These are phyloP conservation scores for Tragulus kanchil DNA, from an alignment of 2,113 vertebrate genomes.

Conservation along the genomic window DNA sequence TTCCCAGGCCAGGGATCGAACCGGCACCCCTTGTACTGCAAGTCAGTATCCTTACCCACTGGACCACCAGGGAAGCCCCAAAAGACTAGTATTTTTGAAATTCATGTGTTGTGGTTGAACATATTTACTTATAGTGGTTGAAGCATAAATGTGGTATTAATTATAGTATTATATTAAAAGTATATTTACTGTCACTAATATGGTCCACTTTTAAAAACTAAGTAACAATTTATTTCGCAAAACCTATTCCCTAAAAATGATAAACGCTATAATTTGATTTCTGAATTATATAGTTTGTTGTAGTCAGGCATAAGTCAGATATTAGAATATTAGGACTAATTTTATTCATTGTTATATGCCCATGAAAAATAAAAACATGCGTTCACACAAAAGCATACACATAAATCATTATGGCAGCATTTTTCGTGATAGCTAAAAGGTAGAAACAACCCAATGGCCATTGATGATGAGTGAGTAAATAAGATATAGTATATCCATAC, in stretches of 20 bases:
- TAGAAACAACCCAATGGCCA: not conserved
- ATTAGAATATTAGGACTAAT: constrained; percentile 39
- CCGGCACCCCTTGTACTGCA: too few species aligned
- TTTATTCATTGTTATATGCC: not conserved
- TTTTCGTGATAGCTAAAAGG: not conserved
- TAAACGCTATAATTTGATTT: constrained; percentile 3
- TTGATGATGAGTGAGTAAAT: not conserved
- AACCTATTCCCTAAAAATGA: not conserved
- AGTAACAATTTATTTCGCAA: not conserved
- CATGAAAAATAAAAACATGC: not conserved
- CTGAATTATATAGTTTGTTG: not conserved
- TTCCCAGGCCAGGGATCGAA: too few species aligned
- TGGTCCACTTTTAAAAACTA: not conserved
- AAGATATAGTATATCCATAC: not conserved
- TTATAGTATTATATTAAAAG: not conserved
- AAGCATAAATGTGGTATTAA: constrained; percentile 63
- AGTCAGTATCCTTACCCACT: too few species aligned
- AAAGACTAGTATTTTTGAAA: not conserved
- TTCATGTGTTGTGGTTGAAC: constrained; percentile 31
- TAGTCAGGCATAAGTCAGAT: constrained; percentile 16
- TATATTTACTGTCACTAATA: not conserved
- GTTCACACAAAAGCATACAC: not conserved
- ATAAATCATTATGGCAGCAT: not conserved
- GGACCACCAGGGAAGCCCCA: too few species aligned
- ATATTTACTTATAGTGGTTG: constrained; percentile 36